These are phyloP conservation scores for Plebejus melissa DNA, from an alignment of 2,888 invertebrate species.

Conservation along the genomic window DNA sequence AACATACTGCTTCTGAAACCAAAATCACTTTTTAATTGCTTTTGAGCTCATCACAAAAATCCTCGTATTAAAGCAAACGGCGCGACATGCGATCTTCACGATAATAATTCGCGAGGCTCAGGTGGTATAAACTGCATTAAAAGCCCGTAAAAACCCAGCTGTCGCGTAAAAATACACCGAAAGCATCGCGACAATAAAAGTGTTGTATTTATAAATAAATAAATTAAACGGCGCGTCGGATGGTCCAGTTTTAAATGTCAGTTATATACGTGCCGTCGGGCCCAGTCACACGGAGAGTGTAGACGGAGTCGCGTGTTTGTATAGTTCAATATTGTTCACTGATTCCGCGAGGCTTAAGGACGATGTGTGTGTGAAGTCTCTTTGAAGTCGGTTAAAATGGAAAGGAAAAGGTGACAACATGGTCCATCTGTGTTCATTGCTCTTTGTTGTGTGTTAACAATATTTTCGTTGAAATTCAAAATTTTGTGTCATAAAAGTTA, in stretches of 20 bases:
- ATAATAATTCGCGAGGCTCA: background rate
- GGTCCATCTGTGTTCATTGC: slow-evolving; percentile 1
- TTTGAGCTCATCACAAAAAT: background rate
- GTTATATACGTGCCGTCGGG: slow-evolving; percentile 66
- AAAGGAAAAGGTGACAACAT: slow-evolving; percentile 68
- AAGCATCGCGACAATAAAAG: slow-evolving; percentile 18
- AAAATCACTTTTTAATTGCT: background rate
- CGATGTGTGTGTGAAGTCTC: background rate
- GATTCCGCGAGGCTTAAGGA: background rate
- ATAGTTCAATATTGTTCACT: background rate
- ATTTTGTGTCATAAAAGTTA: background rate
- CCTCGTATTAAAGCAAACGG: background rate
- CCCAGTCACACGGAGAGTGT: slow-evolving; percentile 46
- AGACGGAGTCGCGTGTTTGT: slow-evolving; percentile 35
- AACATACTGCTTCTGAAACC: background rate
- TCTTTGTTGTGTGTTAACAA: background rate
- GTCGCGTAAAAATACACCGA: background rate
- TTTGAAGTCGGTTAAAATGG: slow-evolving; percentile 47
- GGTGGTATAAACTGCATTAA: slow-evolving; percentile 1
- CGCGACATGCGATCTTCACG: background rate
- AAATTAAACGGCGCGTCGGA: slow-evolving; percentile 30
- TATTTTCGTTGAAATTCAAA: background rate
- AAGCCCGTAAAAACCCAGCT: slow-evolving; percentile 5
- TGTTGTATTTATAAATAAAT: slow-evolving; percentile 22
- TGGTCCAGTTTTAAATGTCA: slow-evolving; percentile 78